phyloP scores from a whole-genome alignment of 2,797 vertebrate genomes.

The Acomys russatus region DNA sequence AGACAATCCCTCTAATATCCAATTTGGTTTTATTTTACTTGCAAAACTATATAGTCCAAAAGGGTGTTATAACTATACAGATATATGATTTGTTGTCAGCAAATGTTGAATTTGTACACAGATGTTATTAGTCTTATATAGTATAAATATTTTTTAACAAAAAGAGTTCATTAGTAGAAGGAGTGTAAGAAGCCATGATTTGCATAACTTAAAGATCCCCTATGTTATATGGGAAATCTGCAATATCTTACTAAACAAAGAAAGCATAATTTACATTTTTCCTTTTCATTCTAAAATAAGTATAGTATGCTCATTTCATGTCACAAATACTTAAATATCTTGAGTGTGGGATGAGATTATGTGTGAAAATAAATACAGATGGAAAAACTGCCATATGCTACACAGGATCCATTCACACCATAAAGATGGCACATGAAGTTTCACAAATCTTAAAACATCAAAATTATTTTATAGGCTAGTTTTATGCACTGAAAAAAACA shows the following conservation, averaged over 20 bases:
- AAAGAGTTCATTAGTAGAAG: not conserved
- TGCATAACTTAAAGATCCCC: not conserved
- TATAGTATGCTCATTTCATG: not conserved
- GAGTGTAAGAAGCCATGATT: not conserved
- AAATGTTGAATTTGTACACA: not conserved
- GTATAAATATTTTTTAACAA: not conserved
- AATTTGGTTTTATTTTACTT: not conserved
- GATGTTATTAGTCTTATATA: not conserved
- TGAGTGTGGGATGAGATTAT: not conserved
- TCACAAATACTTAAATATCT: not conserved
- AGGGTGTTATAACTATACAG: not conserved
- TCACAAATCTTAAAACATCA: not conserved
- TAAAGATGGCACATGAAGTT: not conserved
- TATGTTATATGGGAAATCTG: not conserved
- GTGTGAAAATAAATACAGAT: conserved; percentile 29
- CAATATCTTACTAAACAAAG: conserved; percentile 18
- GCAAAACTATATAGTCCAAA: not conserved
- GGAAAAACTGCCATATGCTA: not conserved
- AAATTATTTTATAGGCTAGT: not conserved
- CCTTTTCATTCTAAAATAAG: not conserved
- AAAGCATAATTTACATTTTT: not conserved
- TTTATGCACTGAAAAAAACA: not conserved
- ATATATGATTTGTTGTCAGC: not conserved
- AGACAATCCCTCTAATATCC: not conserved
- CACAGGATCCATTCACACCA: not conserved